Evolutionary conservation across 2,888 invertebrate species (phyloP).

Genomic region (Habroteleia sp.): DNA sequence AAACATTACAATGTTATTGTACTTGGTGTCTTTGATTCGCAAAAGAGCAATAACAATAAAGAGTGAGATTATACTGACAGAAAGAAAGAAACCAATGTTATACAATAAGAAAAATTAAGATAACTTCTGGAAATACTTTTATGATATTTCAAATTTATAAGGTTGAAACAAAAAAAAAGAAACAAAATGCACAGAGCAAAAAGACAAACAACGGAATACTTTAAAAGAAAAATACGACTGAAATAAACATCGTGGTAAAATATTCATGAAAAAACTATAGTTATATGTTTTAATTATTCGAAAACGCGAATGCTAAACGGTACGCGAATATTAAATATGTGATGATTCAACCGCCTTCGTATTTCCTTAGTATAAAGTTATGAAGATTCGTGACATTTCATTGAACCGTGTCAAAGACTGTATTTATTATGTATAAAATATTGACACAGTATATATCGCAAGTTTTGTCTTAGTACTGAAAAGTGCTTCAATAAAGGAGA

Average conservation of each 20-base stretch:
- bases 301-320: too few species aligned
- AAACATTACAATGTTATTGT: constrained; percentile 24
- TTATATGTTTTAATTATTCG: too few species aligned
- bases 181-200: too few species aligned
- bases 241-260: too few species aligned
- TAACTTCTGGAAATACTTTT: constrained; percentile 17
- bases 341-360: background rate
- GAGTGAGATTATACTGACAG: constrained; percentile 28
- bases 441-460: constrained; percentile 11
- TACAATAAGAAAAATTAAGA: constrained; percentile 14
- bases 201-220: too few species aligned
- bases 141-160: constrained; percentile 11
- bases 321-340: too few species aligned
- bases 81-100: constrained; percentile 21
- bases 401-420: background rate
- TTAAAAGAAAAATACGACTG: too few species aligned
- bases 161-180: constrained; percentile 4
- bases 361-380: too few species aligned
- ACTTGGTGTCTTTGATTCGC: constrained; percentile 4
- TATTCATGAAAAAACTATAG: too few species aligned
- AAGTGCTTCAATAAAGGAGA: constrained; percentile 6
- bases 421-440: constrained; percentile 14
- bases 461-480: constrained; percentile 9
- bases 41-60: constrained; percentile 35
- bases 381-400: background rate